Percentiles rank a stretch among this genome's conserved stretches.
phyloP scores from a whole-genome alignment of 2,113 vertebrate species.

The Mugil cephalus region DNA sequence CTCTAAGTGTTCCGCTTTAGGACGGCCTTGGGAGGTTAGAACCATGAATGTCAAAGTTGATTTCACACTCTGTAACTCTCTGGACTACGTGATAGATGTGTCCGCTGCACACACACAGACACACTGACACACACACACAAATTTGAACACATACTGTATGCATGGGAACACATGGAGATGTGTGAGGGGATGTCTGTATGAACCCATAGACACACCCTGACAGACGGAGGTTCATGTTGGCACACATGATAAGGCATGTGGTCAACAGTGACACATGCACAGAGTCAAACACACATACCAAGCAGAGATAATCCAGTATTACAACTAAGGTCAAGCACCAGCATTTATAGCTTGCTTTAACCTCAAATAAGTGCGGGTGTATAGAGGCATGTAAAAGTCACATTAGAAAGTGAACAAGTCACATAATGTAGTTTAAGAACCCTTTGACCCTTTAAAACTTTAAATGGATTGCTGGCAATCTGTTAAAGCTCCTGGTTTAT shows the following conservation, averaged over 20 bases:
- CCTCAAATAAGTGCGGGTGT: constrained; percentile 8
- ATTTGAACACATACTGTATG: not conserved
- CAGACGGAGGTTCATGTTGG: not conserved
- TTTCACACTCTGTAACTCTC: constrained; percentile 76
- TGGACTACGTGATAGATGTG: constrained; percentile 66
- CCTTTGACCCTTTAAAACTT: too few species aligned
- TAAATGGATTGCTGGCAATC: too few species aligned
- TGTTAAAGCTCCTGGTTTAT: too few species aligned
- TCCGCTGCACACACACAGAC: constrained; percentile 13
- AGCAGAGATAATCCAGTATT: constrained; percentile 29
- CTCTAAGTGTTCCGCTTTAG: constrained; percentile 72
- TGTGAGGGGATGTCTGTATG: not conserved
- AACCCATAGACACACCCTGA: not conserved
- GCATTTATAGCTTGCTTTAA: constrained; percentile 1
- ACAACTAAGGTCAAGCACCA: constrained; percentile 33
- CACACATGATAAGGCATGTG: not conserved
- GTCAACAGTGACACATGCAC: not conserved
- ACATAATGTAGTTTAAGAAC: too few species aligned
- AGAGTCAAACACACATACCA: constrained; percentile 5
- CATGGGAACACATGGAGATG: constrained; percentile 11
- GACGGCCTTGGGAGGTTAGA: constrained; percentile 75
- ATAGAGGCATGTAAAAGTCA: not conserved
- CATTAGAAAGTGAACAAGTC: not conserved
- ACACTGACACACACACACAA: not conserved
- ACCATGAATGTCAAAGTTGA: constrained; percentile 81